Conservation (phyloP, 2,888 invertebrate species). For the Cybosia mesomella region DNA sequence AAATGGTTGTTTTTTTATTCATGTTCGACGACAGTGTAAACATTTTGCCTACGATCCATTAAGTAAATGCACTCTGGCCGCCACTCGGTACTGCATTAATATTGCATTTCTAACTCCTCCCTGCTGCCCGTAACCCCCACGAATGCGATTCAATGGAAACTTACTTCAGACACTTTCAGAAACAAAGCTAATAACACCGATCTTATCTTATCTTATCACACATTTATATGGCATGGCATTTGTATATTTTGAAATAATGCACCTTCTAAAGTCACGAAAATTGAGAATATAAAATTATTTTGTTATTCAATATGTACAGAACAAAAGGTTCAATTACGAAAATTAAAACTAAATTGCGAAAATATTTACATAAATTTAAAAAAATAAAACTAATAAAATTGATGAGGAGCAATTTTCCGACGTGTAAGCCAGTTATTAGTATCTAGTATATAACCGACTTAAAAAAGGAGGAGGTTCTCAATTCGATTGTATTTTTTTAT, state of each 20-base stretch:
- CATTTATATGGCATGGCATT: background rate
- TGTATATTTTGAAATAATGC: background rate
- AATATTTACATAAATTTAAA: no score
- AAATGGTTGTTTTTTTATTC: slow-evolving; percentile 72
- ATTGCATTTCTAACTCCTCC: slow-evolving; percentile 87
- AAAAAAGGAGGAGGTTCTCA: no score
- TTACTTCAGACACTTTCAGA: slow-evolving; percentile 54
- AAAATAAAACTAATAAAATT: no score
- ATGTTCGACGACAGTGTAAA: slow-evolving; percentile 77
- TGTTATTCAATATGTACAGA: background rate
- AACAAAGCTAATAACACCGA: slow-evolving; percentile 58
- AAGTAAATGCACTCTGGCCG: slow-evolving; percentile 83
- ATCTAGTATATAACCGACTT: no score
- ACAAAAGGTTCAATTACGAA: no score
- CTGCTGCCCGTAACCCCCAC: slow-evolving; percentile 57
- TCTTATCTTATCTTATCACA: slow-evolving; percentile 24
- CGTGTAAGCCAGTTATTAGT: no score
- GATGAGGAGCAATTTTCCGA: no score
- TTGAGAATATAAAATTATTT: background rate
- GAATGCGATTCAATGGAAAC: slow-evolving; percentile 58
- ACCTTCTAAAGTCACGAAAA: background rate
- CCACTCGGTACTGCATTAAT: slow-evolving; percentile 87
- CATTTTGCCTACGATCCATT: slow-evolving; percentile 84
- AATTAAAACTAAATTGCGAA: no score
- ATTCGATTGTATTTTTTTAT: no score